phyloP scores from a whole-genome alignment of 2,888 invertebrate genomes.

The Polyommatus icarus region DNA sequence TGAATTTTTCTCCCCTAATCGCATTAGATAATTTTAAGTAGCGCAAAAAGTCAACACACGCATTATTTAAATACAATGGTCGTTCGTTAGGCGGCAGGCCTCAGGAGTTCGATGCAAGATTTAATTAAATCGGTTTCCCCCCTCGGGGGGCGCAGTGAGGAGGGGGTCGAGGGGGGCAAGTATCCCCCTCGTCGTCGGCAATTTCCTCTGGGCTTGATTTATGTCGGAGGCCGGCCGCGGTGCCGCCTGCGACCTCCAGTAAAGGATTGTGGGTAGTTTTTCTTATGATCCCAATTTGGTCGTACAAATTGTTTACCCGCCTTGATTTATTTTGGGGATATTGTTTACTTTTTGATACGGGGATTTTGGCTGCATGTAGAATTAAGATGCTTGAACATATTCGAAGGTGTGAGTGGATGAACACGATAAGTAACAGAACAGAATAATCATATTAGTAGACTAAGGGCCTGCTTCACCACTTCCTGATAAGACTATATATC shows the following conservation, averaged over 20 bases:
- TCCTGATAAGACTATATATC: too few species aligned
- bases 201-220: constrained; percentile 79
- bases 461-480: too few species aligned
- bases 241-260: constrained; percentile 55
- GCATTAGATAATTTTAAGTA: constrained; percentile 41
- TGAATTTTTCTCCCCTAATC: constrained; percentile 35
- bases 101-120: constrained; percentile 82
- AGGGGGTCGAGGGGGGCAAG: constrained; percentile 26
- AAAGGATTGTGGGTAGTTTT: constrained; percentile 71
- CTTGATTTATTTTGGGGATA: constrained; percentile 16
- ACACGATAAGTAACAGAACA: too few species aligned
- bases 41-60: constrained; percentile 71
- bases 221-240: constrained; percentile 70
- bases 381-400: too few species aligned
- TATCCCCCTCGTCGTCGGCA: constrained; percentile 60
- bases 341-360: constrained; percentile 20
- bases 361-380: not conserved
- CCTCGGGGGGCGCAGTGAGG: constrained; percentile 37
- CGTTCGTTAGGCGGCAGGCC: constrained; percentile 77
- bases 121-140: constrained; percentile 78
- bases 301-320: constrained; percentile 11
- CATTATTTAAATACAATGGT: constrained; percentile 79
- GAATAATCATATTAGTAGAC: too few species aligned
- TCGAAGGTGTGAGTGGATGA: too few species aligned
- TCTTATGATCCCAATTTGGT: constrained; percentile 40